Conservation (phyloP, 1,140 invertebrate genomes). For the Drosophila tropicalis region DNA sequence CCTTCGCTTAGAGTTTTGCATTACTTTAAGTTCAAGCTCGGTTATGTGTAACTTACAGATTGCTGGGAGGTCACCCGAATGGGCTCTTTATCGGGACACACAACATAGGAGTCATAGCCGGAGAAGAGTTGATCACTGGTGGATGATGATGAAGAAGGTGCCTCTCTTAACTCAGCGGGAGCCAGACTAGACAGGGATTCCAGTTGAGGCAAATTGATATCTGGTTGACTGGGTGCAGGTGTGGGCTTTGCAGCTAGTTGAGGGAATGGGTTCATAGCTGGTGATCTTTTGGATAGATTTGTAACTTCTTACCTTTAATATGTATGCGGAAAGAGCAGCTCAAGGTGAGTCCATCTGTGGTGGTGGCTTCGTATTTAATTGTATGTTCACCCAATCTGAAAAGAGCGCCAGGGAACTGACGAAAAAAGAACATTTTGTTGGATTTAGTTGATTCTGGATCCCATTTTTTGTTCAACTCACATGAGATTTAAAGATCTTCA, state of each 20-base stretch:
- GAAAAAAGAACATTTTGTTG: background rate
- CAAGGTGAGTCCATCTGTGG: constrained; percentile 86
- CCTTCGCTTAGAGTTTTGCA: constrained; percentile 28
- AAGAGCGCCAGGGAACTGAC: constrained; percentile 85
- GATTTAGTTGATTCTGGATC: background rate
- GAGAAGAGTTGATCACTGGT: constrained; percentile 51
- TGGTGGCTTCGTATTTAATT: constrained; percentile 87
- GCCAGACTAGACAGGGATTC: constrained; percentile 8
- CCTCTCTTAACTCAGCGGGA: constrained; percentile 23
- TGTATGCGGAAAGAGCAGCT: constrained; percentile 87
- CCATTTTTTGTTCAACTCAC: constrained; percentile 80
- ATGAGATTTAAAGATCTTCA: constrained; percentile 86
- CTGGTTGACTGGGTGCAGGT: background rate
- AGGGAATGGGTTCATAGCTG: too few relatives aligned
- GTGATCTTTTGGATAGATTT: background rate
- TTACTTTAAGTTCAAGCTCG: constrained; percentile 30
- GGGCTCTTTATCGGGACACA: constrained; percentile 68
- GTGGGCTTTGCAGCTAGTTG: constrained; percentile 36
- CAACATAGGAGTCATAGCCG: constrained; percentile 65
- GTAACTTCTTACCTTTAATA: constrained; percentile 84
- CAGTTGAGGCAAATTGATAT: constrained; percentile 26
- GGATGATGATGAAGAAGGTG: constrained; percentile 16
- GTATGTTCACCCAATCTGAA: constrained; percentile 86
- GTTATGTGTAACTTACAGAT: constrained; percentile 66
- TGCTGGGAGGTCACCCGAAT: constrained; percentile 67